Base-by-base conservation (phyloP, 2,888 invertebrate species). In the Calliscelio sp. region DNA sequence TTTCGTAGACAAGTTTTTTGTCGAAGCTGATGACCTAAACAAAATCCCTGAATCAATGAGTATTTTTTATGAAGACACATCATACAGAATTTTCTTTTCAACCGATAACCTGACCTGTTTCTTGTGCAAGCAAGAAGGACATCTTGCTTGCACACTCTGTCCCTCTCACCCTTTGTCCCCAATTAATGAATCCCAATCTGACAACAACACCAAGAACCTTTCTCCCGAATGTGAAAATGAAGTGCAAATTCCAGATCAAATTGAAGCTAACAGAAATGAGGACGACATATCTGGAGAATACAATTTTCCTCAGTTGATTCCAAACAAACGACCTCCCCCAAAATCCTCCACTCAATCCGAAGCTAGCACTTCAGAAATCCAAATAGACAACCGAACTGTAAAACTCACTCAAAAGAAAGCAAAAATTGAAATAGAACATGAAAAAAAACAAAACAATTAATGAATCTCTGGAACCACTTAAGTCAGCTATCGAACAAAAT, bases 71-170 rank as follows among this genome's bases (percentile, higher is more conserved):
- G 35, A 59, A 7, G 59, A 73, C 8, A 73, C 71, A 7, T 22
- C 49, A 16, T 73, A 57, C 35, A 41, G 71, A 44, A 49, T 73
- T 18, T 73, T 20, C 18, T 7, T 59, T n/a, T 59, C 46, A 5
- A 32, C 71, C n/a, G 32, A 59, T 10, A 14, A 20, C 8, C 25
- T 57, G 25, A 18, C 57, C 6, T 71, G 70, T 38, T 71, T 71
- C 14, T 11, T 44, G 5, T 57, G 44, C 20, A 71, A 71, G 20
- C 70, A 71, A 28, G 70, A 57, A 28, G 28, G 71, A n/a, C 71
- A 73, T 35, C 24, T 73, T 49, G 49, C 71, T 1, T 6, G 28
- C n/a, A 4, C 57, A n/a, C n/a, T n/a, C n/a, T n/a, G n/a, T n/a
- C n/a, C n/a, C n/a, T n/a, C n/a, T n/a, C n/a, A n/a, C n/a, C n/a